Base-by-base conservation (phyloP, 2,797 vertebrate genomes). In the Echiichthys vipera region DNA sequence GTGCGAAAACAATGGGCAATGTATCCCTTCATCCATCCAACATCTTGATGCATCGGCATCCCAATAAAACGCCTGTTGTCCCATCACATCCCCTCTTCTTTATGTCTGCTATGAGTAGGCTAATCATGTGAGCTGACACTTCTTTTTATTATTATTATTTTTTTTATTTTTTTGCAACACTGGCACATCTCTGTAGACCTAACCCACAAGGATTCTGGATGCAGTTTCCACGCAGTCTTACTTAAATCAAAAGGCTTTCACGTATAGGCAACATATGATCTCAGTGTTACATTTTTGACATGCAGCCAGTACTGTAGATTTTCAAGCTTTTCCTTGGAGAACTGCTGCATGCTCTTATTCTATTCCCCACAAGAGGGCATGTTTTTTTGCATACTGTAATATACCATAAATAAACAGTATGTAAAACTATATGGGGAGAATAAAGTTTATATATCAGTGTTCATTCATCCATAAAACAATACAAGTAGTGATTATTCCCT, bases 361-460 rank as follows among this genome's bases (percentile, higher is more conserved):
- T 61, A 74, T 68, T 22, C 50, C 76, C 78, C 87, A 87, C 80
- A 84, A 86, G 74, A 84, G 80, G 66, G 80, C 74, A 73, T 74
- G 63, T 80, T 68, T 78, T n/a, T 53, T 67, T 20, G 10, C 17
- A 27, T 56, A 30, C 43, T 54, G 17, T 45, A 37, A 59, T 37
- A 50, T 42, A 45, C 27, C 36, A 71, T 65, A 65, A 63, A n/a
- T 64, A 55, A 69, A 13, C n/a, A n/a, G n/a, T 9, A 71, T 24
- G 20, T 67, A 39, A 54, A 82, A 74, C 17, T 40, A 30, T 32
- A n/a, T n/a, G n/a, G 9, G 20, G 29, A 34, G 49, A 78, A 71
- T 18, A n/a, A 30, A 73, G 20, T 32, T 47, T 20, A 4, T 20
- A 13, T 67, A 40, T n/a, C n/a, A n/a, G n/a, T 55, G 18, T 63